Evolutionary conservation across 23 tunicate species (phyloP).

Genomic region (Ascidia mentula): DNA sequence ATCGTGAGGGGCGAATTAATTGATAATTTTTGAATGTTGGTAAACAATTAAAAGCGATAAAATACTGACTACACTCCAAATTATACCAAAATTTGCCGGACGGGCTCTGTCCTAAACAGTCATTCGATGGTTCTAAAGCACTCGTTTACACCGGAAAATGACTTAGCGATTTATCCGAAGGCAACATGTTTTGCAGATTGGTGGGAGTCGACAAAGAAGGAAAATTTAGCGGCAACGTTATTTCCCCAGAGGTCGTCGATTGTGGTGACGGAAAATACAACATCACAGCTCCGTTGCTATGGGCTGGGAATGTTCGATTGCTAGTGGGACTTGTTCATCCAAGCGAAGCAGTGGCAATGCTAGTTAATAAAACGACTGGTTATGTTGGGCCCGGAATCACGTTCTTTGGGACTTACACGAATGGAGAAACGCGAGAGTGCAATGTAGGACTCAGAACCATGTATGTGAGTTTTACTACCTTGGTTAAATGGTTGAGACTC

Average conservation of each 20-base stretch:
- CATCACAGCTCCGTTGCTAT: conserved; percentile 17
- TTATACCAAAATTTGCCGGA: too few species aligned
- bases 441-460: not conserved
- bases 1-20: too few species aligned
- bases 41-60: too few species aligned
- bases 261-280: not conserved
- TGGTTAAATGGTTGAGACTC: too few species aligned
- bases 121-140: too few species aligned
- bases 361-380: not conserved
- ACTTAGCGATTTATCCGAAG: not conserved
- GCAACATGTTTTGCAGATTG: not conserved
- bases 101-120: too few species aligned
- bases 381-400: not conserved
- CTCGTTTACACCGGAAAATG: too few species aligned
- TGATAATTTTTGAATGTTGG: too few species aligned
- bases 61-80: too few species aligned
- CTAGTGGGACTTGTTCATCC: conserved; percentile 2
- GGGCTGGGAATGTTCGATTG: not conserved
- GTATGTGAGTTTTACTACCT: not conserved
- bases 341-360: not conserved
- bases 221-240: not conserved
- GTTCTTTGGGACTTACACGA: not conserved
- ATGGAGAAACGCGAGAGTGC: not conserved
- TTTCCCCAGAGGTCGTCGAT: not conserved
- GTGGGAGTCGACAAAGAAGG: not conserved